Base-by-base conservation (phyloP, 2,797 vertebrate species). In the Myiotriccus ornatus region DNA sequence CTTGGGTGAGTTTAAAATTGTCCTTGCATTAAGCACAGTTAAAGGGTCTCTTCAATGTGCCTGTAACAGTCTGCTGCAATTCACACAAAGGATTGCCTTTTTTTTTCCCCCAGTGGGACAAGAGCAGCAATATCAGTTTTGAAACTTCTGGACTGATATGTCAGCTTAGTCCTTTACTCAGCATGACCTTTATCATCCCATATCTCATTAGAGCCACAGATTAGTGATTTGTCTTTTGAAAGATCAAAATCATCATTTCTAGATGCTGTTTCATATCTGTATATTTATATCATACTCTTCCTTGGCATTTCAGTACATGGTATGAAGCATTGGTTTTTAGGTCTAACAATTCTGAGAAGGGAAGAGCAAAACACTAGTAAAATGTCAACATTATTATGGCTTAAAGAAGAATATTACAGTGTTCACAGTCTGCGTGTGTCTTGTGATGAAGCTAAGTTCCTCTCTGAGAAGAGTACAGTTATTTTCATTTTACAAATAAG, bases 181-280 rank as follows among this genome's bases (percentile, higher is more conserved):
- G 62, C 39, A 18, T 93, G 95, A 92, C 92, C 93, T 96, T 96
- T 96, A 78, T 80, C 70, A 68, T 91, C 44, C 39, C 32, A 4
- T 85, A 75, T 89, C 85, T 95, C 57, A 69, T 79, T 89, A 93
- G 53, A 93, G 63, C 59, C 87, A 91, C 89, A 92, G 89, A 95
- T 92, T 76, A 87, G 94, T 57, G 84, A 80, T 90, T 94, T 89
- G 78, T 89, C 89, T 91, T 87, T 65, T 39, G 64, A 92, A 95
- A 97, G 84, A 95, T 94, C 89, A 94, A 75, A 93, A 89, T 91
- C 57, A 77, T 93, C 63, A 64, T 90, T 95, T 90, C 89, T 68
- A 77, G 81, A 39, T 94, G 68, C 71, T 52, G 62, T 94, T 96
- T 89, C 67, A 6, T 92, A 64, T 87, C 89, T 85, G 60, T 93